Conservation (phyloP, 2,888 invertebrate genomes). For the Dicyrtoma fusca region DNA sequence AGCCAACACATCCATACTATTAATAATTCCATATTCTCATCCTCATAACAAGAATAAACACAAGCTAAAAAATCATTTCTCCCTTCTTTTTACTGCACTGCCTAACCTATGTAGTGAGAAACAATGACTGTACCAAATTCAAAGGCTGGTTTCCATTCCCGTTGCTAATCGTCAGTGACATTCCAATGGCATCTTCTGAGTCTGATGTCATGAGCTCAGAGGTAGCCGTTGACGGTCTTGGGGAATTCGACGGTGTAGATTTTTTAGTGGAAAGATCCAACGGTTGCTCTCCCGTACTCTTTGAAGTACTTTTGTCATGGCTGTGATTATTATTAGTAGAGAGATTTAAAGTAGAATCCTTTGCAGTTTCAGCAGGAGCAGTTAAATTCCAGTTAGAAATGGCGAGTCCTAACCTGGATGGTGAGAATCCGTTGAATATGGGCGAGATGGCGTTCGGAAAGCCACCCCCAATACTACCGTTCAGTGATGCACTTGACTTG, state of each 20-base stretch:
- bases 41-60: background rate
- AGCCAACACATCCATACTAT: background rate
- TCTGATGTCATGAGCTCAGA: slow-evolving; percentile 63
- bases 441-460: slow-evolving; percentile 49
- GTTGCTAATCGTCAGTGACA: slow-evolving; percentile 33
- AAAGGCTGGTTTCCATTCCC: slow-evolving; percentile 53
- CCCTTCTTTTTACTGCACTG: background rate
- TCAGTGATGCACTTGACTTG: slow-evolving; percentile 38
- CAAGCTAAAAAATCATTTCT: no score
- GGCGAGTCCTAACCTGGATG: slow-evolving; percentile 41
- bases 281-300: slow-evolving; percentile 70
- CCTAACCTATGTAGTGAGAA: background rate
- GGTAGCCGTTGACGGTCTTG: slow-evolving; percentile 61
- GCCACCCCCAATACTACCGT: slow-evolving; percentile 35
- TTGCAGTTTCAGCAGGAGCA: background rate
- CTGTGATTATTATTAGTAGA: slow-evolving; percentile 24
- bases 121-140: slow-evolving; percentile 49
- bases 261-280: slow-evolving; percentile 88
- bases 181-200: slow-evolving; percentile 62
- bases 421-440: slow-evolving; percentile 49
- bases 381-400: slow-evolving; percentile 30
- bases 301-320: slow-evolving; percentile 47
- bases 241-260: slow-evolving; percentile 68
- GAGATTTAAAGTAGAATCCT: slow-evolving; percentile 22
- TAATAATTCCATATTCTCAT: slow-evolving; percentile 23